Percentiles rank a stretch among this genome's conserved stretches.
These are phyloP conservation scores for Chironomus tentans DNA, from an alignment of 2,888 invertebrate genomes.

Conservation along the genomic window DNA sequence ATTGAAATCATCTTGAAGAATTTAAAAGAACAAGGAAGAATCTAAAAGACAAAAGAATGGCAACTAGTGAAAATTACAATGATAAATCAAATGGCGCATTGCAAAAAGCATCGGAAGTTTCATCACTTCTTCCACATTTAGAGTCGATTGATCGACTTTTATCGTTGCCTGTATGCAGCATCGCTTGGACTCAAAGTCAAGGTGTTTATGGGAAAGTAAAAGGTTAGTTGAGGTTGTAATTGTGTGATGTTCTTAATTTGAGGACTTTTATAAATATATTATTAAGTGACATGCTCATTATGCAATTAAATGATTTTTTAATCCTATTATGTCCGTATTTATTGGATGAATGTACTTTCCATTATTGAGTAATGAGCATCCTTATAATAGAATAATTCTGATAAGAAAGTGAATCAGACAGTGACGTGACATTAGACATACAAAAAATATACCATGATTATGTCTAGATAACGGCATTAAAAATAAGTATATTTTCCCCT, in stretches of 20 bases:
- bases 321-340: background rate
- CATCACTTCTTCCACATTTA: slow-evolving; percentile 40
- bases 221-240: slow-evolving; percentile 38
- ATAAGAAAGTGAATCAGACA: too few species aligned
- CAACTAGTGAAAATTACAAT: background rate
- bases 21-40: too few species aligned
- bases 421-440: too few species aligned
- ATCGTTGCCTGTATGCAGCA: slow-evolving; percentile 49
- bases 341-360: too few species aligned
- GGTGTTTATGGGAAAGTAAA: slow-evolving; percentile 50
- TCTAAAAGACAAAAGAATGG: background rate
- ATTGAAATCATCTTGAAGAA: too few species aligned
- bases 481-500: too few species aligned
- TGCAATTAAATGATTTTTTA: background rate
- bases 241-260: background rate
- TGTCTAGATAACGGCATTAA: too few species aligned
- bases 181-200: slow-evolving; percentile 48
- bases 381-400: too few species aligned
- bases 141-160: slow-evolving; percentile 49
- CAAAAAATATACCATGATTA: too few species aligned
- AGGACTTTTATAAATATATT: background rate
- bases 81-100: background rate
- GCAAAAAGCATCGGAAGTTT: background rate
- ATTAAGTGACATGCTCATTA: background rate
- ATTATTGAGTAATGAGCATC: too few species aligned